A percentile compares a stretch with the other conserved stretches of the same genome.
Evolutionary conservation across 2,888 invertebrate genomes (phyloP).

Genomic region (Thecocarcelia acutangulata): DNA sequence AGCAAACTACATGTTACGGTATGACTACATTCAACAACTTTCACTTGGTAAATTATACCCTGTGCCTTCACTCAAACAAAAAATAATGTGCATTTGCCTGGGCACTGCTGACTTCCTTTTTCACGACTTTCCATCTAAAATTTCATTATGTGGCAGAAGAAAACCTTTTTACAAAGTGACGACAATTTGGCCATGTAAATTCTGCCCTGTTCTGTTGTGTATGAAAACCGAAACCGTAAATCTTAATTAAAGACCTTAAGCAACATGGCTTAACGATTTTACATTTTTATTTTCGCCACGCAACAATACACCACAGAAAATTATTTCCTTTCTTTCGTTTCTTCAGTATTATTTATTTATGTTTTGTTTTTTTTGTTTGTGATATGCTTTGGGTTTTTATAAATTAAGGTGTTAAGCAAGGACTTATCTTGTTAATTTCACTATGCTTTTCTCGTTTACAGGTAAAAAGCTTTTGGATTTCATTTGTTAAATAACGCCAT

Average conservation of each 20-base stretch:
- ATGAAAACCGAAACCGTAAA: constrained; percentile 32
- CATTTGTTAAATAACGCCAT: constrained; percentile 55
- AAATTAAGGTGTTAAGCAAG: constrained; percentile 56
- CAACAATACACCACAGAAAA: constrained; percentile 31
- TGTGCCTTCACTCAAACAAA: neutral
- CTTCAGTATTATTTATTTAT: too few relatives aligned
- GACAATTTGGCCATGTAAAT: constrained; percentile 10
- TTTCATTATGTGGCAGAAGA: too few relatives aligned
- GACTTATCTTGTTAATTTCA: constrained; percentile 46
- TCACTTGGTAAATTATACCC: too few relatives aligned
- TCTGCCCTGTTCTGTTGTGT: neutral
- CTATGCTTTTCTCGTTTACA: constrained; percentile 17
- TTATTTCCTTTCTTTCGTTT: constrained; percentile 37
- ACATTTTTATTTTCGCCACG: constrained; percentile 10
- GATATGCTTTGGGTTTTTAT: constrained; percentile 43
- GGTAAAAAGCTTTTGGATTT: constrained; percentile 55
- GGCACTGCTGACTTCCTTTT: too few relatives aligned
- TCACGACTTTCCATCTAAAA: too few relatives aligned
- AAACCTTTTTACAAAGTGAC: neutral
- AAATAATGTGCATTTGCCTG: too few relatives aligned
- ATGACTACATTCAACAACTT: too few relatives aligned
- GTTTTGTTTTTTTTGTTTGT: too few relatives aligned
- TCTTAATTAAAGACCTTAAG: constrained; percentile 58
- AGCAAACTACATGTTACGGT: too few relatives aligned
- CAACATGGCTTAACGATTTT: constrained; percentile 15